Evolutionary conservation across 2,113 vertebrate species (phyloP).

Genomic region (Corythoichthys intestinalis): DNA sequence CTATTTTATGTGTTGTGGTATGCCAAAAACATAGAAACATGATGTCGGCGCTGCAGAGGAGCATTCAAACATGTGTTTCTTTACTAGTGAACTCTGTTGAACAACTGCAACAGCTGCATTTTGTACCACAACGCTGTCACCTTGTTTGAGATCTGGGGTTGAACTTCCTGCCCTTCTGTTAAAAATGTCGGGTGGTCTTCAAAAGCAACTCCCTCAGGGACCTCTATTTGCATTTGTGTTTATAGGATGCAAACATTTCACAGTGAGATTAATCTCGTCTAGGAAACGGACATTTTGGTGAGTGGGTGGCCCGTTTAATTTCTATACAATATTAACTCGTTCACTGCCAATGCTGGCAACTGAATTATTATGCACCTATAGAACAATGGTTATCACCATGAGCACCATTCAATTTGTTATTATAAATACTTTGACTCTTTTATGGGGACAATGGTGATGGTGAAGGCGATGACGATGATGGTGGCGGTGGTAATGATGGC

Average conservation of each 20-base stretch:
- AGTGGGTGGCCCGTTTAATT: background rate
- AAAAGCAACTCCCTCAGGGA: slow-evolving; percentile 14
- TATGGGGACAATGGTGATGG: too few species aligned
- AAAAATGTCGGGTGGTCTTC: slow-evolving; percentile 49
- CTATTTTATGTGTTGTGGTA: slow-evolving; percentile 4
- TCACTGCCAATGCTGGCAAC: too few species aligned
- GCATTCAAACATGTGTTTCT: slow-evolving; percentile 26
- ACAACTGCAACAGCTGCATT: slow-evolving; percentile 57
- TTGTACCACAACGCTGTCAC: slow-evolving; percentile 46
- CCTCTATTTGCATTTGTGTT: slow-evolving; percentile 28
- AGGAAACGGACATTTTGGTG: slow-evolving; percentile 12
- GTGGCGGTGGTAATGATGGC: too few species aligned
- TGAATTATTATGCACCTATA: too few species aligned
- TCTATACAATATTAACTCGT: background rate
- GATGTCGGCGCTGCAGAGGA: slow-evolving; percentile 5
- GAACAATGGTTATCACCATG: too few species aligned
- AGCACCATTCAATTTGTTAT: too few species aligned
- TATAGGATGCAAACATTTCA: slow-evolving; percentile 20
- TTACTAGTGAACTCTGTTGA: slow-evolving; percentile 14
- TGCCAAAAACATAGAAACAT: slow-evolving; percentile 9
- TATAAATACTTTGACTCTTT: too few species aligned
- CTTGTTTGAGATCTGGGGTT: slow-evolving; percentile 22
- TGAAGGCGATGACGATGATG: too few species aligned
- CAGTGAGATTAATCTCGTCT: slow-evolving; percentile 23
- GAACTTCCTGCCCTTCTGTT: slow-evolving; percentile 27